Percentiles rank a stretch among this genome's conserved stretches.
phyloP scores from a whole-genome alignment of 2,888 invertebrate genomes.

The Sympetrum striolatum region DNA sequence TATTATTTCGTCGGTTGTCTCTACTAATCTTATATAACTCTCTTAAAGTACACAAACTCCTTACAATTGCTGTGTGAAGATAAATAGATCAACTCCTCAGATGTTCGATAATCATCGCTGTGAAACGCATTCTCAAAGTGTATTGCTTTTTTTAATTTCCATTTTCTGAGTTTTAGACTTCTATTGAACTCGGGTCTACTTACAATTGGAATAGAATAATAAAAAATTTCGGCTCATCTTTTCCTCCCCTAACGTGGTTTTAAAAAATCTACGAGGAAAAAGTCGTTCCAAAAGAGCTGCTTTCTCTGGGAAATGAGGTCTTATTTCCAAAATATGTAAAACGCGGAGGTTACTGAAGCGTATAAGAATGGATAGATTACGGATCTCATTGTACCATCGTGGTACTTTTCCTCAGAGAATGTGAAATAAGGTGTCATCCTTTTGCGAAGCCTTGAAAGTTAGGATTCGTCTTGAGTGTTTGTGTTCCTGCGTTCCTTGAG shows the following conservation, averaged over 20 bases:
- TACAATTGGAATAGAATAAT: background rate
- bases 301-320: background rate
- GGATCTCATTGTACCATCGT: background rate
- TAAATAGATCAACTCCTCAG: too few species aligned
- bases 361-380: background rate
- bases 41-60: too few species aligned
- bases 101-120: too few species aligned
- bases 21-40: too few species aligned
- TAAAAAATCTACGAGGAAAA: too few species aligned
- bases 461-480: background rate
- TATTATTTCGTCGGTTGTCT: too few species aligned
- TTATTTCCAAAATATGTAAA: background rate
- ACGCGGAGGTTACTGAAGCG: background rate
- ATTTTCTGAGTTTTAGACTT: background rate
- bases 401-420: background rate
- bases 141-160: background rate
- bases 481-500: background rate
- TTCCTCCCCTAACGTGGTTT: too few species aligned
- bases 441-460: background rate
- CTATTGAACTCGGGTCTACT: background rate
- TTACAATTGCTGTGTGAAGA: too few species aligned
- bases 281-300: too few species aligned
- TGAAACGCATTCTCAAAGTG: background rate
- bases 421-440: background rate
- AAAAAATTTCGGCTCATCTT: background rate